Evolutionary conservation across 2,888 invertebrate species (phyloP).

Genomic region (Eumacrocentrus americanus): DNA sequence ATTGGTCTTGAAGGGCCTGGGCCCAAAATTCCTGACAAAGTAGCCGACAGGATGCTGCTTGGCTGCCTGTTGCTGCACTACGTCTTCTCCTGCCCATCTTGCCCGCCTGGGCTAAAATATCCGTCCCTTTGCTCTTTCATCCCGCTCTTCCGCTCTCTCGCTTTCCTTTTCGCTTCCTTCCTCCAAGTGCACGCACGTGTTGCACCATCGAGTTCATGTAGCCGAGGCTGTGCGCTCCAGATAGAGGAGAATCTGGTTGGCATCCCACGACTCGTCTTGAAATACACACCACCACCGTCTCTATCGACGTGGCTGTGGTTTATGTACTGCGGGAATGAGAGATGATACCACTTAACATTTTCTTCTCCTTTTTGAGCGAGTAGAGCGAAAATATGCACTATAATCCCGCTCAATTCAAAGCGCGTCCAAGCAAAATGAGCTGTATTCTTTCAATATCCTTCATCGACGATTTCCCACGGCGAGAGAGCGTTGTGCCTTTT

Average conservation of each 20-base stretch:
- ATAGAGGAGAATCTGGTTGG: background rate
- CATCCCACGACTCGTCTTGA: background rate
- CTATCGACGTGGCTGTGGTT: no score
- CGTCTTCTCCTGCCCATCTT: slow-evolving; percentile 21
- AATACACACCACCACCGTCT: no score
- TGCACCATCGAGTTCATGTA: slow-evolving; percentile 2
- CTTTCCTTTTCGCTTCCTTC: slow-evolving; percentile 18
- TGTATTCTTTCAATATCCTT: slow-evolving; percentile 18
- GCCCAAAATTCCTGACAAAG: slow-evolving; percentile 50
- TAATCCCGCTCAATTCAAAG: no score
- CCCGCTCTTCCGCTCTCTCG: background rate
- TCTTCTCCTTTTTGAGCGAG: no score
- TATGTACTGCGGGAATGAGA: no score
- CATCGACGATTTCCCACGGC: slow-evolving; percentile 1
- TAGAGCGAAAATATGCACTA: no score
- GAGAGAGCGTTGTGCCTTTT: slow-evolving; percentile 23
- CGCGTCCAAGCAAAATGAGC: slow-evolving; percentile 2
- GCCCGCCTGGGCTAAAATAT: background rate
- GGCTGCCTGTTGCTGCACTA: slow-evolving; percentile 34
- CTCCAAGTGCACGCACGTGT: slow-evolving; percentile 15
- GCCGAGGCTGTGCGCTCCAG: background rate
- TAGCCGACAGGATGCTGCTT: slow-evolving; percentile 47
- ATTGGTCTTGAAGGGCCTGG: no score
- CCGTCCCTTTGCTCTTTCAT: background rate
- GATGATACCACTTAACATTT: no score